Evolutionary conservation across 1,140 invertebrate species (phyloP).

Genomic region (Aphelinus atriplicis): DNA sequence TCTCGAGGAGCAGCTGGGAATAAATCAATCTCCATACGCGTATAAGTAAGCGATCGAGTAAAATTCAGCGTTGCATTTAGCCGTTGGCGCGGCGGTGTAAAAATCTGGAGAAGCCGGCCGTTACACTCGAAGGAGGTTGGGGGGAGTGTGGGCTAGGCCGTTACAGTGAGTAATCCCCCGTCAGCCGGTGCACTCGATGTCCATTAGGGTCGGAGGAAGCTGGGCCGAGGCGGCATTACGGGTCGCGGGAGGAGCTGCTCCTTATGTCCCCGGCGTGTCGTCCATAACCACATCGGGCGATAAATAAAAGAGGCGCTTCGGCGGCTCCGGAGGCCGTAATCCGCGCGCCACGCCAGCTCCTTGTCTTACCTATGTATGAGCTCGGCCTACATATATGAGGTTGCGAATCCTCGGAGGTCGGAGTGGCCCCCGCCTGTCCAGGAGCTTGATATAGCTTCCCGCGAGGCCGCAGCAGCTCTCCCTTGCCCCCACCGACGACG

Average conservation of each 20-base stretch:
- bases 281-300: slow-evolving; percentile 41
- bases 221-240: slow-evolving; percentile 16
- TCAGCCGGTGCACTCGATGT: slow-evolving; percentile 18
- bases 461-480: slow-evolving; percentile 40
- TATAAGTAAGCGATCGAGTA: not conserved
- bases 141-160: too few species aligned
- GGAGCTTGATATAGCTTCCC: slow-evolving; percentile 51
- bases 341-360: slow-evolving; percentile 4
- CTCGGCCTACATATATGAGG: not conserved
- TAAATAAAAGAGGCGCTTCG: slow-evolving; percentile 49
- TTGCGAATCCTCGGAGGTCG: not conserved
- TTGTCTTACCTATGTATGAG: slow-evolving; percentile 48
- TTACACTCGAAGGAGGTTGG: too few species aligned
- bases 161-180: too few species aligned
- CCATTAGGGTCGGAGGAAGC: slow-evolving; percentile 7
- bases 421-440: not conserved
- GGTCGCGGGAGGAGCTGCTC: not conserved
- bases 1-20: too few species aligned
- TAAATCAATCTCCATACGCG: too few species aligned
- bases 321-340: slow-evolving; percentile 32
- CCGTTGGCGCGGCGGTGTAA: not conserved
- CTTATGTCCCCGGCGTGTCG: slow-evolving; percentile 40
- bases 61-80: slow-evolving; percentile 9
- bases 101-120: too few species aligned
- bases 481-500: slow-evolving; percentile 38